Base-by-base conservation (phyloP, 2,888 invertebrate genomes). In the Ectemnius continuus region DNA sequence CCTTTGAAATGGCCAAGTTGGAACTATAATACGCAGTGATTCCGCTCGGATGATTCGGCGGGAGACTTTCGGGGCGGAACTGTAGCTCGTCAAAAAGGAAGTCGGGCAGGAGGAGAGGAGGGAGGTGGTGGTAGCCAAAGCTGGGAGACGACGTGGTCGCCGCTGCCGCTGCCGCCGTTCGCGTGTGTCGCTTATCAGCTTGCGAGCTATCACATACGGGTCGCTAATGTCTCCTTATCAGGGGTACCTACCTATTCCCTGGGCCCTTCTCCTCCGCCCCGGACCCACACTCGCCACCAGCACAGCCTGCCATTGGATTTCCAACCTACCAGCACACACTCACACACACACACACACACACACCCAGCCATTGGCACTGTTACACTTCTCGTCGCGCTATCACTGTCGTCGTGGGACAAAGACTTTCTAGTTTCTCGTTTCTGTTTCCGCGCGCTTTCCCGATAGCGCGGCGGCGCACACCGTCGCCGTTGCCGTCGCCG, bases 181-280 rank as follows among this genome's bases (percentile, higher is more conserved):
- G 85, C 83, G 81, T 70, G 82, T 16, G 36, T 76, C 83, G 83
- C 84, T 86, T 87, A 87, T 87, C 86, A 75, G 80, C 65, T 65
- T 61, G 65, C 82, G 78, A 80, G 84, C 79, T 88, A 89, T 89
- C 89, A 81, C 88, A 89, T 89, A 89, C 89, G 89, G 89, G 89
- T 89, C 88, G 89, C 89, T 89, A 89, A 89, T 89, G 89, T 89
- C 88, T 89, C 87, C 87, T 89, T 89, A 89, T 89, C 89, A 86
- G 85, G 82, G 80, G 83, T 82, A 85, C 81, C 84, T 84, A 85
- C 86, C 84, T 84, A 85, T 83, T 80, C 82, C 83, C 81, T 76
- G 67, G 74, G 79, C 66, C 69, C 63, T 62, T 64, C 71, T 76
- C 69, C 70, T 56, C 57, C 45, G 20, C 68, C 73, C 73, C 67